A percentile compares a stretch with the other conserved stretches of the same genome.
Evolutionary conservation across 2,888 invertebrate genomes (phyloP).

Genomic region (Ceriagrion tenellum): DNA sequence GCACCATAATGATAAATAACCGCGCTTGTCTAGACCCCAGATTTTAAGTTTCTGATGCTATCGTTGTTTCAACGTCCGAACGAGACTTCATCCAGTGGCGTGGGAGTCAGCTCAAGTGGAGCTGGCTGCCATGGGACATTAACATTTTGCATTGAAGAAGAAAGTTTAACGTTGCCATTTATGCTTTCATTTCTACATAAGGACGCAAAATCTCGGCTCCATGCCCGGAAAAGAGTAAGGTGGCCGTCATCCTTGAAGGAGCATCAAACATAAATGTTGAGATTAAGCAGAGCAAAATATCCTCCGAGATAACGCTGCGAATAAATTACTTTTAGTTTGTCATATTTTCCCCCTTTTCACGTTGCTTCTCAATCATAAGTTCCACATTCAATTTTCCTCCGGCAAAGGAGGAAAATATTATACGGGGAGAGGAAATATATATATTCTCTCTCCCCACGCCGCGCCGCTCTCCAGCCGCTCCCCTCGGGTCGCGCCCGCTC

Average conservation of each 20-base stretch:
- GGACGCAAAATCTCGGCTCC: neutral
- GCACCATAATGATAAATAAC: neutral
- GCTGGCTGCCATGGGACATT: too few species aligned
- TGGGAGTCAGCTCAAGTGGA: too few species aligned
- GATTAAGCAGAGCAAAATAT: neutral
- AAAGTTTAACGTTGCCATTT: neutral
- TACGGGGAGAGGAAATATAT: neutral
- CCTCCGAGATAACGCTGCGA: neutral
- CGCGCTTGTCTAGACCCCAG: neutral
- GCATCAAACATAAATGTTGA: neutral
- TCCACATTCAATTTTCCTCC: neutral
- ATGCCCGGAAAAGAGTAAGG: neutral
- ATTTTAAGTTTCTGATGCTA: neutral
- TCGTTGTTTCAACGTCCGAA: neutral
- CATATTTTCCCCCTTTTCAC: neutral
- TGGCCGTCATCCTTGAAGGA: neutral
- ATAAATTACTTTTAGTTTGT: slow-evolving; percentile 18
- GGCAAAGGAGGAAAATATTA: slow-evolving; percentile 2
- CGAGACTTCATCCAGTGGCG: neutral
- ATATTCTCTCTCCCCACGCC: neutral
- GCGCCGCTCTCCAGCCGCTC: neutral
- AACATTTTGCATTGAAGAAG: too few species aligned
- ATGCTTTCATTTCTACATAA: neutral
- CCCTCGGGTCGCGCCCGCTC: neutral
- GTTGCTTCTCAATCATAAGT: slow-evolving; percentile 4